phyloP scores from a whole-genome alignment of 2,797 vertebrate genomes.

The Sphenodon punctatus region DNA sequence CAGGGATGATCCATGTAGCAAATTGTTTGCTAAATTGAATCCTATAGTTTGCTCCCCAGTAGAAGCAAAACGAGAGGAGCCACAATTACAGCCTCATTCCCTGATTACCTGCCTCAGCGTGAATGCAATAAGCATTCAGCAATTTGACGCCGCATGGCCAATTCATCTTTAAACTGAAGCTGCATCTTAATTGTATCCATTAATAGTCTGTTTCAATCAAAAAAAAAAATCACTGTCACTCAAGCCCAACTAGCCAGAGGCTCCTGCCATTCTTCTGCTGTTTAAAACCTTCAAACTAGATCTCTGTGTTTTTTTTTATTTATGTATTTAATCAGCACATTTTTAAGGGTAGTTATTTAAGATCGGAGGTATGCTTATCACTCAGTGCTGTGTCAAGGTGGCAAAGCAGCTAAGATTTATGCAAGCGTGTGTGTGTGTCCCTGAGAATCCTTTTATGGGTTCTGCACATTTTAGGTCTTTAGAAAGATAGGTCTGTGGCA shows the following conservation, averaged over 20 bases:
- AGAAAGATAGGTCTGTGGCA: constrained; percentile 44
- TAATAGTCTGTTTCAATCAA: constrained; percentile 78
- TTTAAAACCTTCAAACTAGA: constrained; percentile 47
- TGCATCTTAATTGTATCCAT: constrained; percentile 82
- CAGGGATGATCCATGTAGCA: constrained; percentile 52
- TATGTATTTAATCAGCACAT: constrained; percentile 58
- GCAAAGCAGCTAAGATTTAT: constrained; percentile 55
- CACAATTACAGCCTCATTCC: constrained; percentile 73
- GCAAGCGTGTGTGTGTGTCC: accelerated
- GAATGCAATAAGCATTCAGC: constrained; percentile 75
- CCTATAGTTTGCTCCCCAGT: constrained; percentile 38
- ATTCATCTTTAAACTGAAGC: constrained; percentile 80
- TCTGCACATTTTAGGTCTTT: constrained; percentile 62
- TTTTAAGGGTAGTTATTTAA: constrained; percentile 55
- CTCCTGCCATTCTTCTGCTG: constrained; percentile 23
- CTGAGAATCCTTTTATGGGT: constrained; percentile 37
- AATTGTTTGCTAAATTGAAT: constrained; percentile 74
- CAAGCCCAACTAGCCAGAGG: constrained; percentile 40
- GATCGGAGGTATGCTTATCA: constrained; percentile 35
- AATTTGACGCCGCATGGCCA: constrained; percentile 74
- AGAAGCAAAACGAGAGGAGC: constrained; percentile 73
- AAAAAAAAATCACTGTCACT: constrained; percentile 70
- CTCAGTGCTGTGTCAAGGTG: constrained; percentile 43
- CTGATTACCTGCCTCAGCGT: constrained; percentile 80
- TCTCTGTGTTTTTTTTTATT: constrained; percentile 61